Evolutionary conservation across 2,797 vertebrate species (phyloP).

Genomic region (Cephalopachus bancanus): DNA sequence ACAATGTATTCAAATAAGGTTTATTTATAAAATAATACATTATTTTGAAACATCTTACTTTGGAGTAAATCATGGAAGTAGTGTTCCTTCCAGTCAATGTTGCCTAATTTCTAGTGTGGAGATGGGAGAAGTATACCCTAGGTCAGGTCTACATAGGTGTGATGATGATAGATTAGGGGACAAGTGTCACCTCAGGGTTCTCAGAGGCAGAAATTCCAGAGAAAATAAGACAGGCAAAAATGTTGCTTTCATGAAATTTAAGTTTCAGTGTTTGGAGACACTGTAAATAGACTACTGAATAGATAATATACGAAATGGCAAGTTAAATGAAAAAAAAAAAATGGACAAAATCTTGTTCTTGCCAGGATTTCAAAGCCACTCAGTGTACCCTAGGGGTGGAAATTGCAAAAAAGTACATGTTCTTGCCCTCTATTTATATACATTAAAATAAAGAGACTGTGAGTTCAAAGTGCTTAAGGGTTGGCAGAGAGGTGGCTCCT

Average conservation of each 20-base stretch:
- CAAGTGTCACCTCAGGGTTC: background rate
- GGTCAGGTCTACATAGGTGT: background rate
- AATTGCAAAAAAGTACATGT: no score
- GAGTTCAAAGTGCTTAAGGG: background rate
- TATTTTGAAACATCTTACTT: background rate
- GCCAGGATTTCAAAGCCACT: no score
- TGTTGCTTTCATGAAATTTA: background rate
- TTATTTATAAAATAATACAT: background rate
- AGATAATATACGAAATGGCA: background rate
- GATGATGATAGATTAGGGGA: background rate
- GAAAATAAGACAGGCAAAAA: background rate
- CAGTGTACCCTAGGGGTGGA: no score
- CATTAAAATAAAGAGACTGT: background rate
- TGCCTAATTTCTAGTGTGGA: background rate
- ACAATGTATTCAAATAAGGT: background rate
- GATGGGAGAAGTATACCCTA: background rate
- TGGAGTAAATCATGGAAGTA: background rate
- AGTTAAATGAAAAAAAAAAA: background rate
- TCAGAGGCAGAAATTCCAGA: background rate
- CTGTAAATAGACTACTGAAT: background rate
- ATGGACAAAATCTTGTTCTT: background rate
- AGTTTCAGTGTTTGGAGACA: background rate
- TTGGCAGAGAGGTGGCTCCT: background rate
- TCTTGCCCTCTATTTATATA: no score
- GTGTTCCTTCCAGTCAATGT: background rate